Base-by-base conservation (phyloP, 2,888 invertebrate genomes). In the Meteorus cinctellus region DNA sequence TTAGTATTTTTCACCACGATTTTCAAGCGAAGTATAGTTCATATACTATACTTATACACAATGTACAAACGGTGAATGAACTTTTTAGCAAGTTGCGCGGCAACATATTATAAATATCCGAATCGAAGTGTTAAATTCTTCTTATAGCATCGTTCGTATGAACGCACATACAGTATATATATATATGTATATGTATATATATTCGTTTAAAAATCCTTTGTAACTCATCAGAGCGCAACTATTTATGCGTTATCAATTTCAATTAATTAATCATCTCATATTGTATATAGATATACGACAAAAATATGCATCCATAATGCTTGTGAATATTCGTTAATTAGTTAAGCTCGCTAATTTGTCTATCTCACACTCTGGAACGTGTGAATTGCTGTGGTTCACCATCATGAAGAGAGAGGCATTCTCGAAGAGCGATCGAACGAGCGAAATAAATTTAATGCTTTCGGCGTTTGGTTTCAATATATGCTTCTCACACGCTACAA, bases 321-420 rank as follows among this genome's bases (percentile, higher is more conserved):
- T 65, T 41, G 24, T 36, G 65, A 65, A 65, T 65, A 36, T 62
- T 51, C 72, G 74, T 78, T 78, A 82, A 82, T 82, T 81, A 82
- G 78, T 79, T 69, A 74, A 41, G 70, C 68, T 75, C 60, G 72
- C 78, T 81, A 80, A 81, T 81, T 81, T 80, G 81, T 80, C 80
- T 74, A 74, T 78, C 68, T 72, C 74, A 45, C 77, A 70, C 77
- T 76, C 75, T 67, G 72, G 41, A 41, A 19, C 55, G 72, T 59
- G 62, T 68, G 72, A 75, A 74, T 77, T 63, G 59, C 48, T 70
- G 72, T 31, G 62, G 12, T 62, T 19, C 55, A n/a, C 19, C 4
- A 55, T 24, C 19, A 19, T 55, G 19, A 19, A 19, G 10, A 6
- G 41, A 41, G 41, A 41, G 41, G 41, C 0, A 8, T 5, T 34